Base-by-base conservation (phyloP, 2,888 invertebrate species). In the Mythimna albipuncta region DNA sequence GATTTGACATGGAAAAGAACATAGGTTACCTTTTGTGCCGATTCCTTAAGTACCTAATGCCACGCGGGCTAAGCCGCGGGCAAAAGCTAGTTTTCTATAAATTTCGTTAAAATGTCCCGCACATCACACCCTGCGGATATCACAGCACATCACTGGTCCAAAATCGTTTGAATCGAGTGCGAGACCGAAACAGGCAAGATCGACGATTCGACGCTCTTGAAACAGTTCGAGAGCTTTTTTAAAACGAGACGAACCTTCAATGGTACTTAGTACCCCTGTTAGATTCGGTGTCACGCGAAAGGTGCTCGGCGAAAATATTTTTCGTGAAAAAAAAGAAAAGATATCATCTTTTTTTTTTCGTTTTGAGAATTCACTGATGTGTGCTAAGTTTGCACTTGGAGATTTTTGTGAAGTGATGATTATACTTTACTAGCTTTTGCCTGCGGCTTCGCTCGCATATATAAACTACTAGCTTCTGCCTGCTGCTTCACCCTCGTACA, bases 181-280 rank as follows among this genome's bases (percentile, higher is more conserved):
- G 67, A 79, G 66, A 75, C 77, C 78, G 81, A 84, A 87, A 86
- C 85, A 84, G 83, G 83, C 79, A 77, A 86, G 89, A 89, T 85
- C 85, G 83, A 83, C 74, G 85, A 86, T 84, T 85, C 85, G 83
- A 84, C 74, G 85, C 86, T 84, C 87, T 89, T 82, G 82, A 78
- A 72, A 55, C 66, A 52, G 62, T 82, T 87, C 67, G 83, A 87
- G 87, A 64, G 82, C 83, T 85, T 83, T 87, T 86, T 83, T 85
- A 83, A 86, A 87, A 84, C 85, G 88, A 88, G 88, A 86, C 84
- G 86, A 68, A 81, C 75, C 75, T 69, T 86, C 84, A 81, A 91
- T 88, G 88, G 88, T 83, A 86, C 92, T 92, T 74, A 88, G 83
- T 87, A 59, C 88, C 89, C 86, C 84, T 75, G 86, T 85, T 79